A percentile compares a stretch with the other conserved stretches of the same genome.
Evolutionary conservation across 2,888 invertebrate genomes (phyloP).

Genomic region (Drosophila melanosoma): DNA sequence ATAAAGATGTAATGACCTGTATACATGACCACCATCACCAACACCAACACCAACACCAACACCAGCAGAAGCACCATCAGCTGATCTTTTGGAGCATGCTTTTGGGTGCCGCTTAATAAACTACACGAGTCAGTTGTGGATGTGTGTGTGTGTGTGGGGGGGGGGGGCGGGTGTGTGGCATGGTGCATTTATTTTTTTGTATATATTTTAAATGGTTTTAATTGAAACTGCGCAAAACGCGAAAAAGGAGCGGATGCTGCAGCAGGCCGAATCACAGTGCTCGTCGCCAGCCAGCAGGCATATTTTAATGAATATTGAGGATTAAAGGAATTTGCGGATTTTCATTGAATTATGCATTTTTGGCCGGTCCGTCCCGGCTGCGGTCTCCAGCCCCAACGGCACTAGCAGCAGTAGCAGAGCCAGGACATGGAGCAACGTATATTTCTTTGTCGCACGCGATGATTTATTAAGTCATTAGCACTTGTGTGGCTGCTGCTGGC

Average conservation of each 20-base stretch:
- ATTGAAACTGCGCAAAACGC: slow-evolving; percentile 76
- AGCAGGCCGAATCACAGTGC: slow-evolving; percentile 54
- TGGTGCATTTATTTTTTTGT: slow-evolving; percentile 6
- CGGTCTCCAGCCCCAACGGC: slow-evolving; percentile 41
- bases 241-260: slow-evolving; percentile 26
- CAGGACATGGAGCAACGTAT: slow-evolving; percentile 60
- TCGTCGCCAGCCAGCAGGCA: slow-evolving; percentile 49
- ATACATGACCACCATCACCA: slow-evolving; percentile 46
- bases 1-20: slow-evolving; percentile 78
- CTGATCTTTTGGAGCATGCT: slow-evolving; percentile 41
- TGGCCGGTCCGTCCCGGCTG: slow-evolving; percentile 68
- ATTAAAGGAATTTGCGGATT: slow-evolving; percentile 85
- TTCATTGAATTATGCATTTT: slow-evolving; percentile 85
- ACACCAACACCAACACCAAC: slow-evolving; percentile 7
- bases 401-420: slow-evolving; percentile 12
- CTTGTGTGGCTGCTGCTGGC: slow-evolving; percentile 75
- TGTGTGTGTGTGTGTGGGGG: slow-evolving; percentile 18
- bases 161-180: slow-evolving; percentile 31
- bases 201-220: slow-evolving; percentile 81
- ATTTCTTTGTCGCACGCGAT: slow-evolving; percentile 81
- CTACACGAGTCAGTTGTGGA: slow-evolving; percentile 47
- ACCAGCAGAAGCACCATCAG: slow-evolving; percentile 25
- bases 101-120: slow-evolving; percentile 66
- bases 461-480: slow-evolving; percentile 85
- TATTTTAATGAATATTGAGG: slow-evolving; percentile 85